Conservation (phyloP, 2,888 invertebrate species). For the Acanthosepion pharaonis region DNA sequence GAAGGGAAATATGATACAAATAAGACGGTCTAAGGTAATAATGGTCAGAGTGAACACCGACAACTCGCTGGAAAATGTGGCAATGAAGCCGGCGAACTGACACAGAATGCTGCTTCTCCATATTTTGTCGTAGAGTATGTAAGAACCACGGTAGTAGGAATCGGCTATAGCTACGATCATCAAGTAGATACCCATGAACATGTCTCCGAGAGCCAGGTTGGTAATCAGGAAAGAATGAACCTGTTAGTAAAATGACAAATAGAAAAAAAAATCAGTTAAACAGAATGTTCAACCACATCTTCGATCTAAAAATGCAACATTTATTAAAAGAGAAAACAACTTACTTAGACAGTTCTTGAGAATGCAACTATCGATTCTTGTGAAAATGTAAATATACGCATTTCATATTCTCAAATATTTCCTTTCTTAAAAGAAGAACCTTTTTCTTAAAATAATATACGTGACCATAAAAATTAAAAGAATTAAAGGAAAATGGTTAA, state of each 20-base stretch:
- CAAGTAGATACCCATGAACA: slow-evolving; percentile 72
- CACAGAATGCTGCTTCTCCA: slow-evolving; percentile 71
- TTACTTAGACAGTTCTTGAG: too few species aligned
- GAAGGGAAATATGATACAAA: slow-evolving; percentile 74
- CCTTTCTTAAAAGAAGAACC: too few species aligned
- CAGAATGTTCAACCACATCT: too few species aligned
- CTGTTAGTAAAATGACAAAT: neutral
- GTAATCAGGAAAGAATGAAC: slow-evolving; percentile 74
- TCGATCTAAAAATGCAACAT: too few species aligned
- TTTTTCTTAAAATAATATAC: too few species aligned
- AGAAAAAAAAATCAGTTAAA: neutral
- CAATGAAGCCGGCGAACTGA: slow-evolving; percentile 71
- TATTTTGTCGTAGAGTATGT: slow-evolving; percentile 69
- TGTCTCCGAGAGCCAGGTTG: slow-evolving; percentile 71
- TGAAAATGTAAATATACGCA: too few species aligned
- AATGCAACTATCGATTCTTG: too few species aligned
- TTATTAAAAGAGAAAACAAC: too few species aligned
- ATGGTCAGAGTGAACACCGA: slow-evolving; percentile 75
- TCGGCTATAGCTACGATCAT: slow-evolving; percentile 72
- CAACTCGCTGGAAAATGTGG: slow-evolving; percentile 75
- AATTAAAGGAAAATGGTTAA: too few species aligned
- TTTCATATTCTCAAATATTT: too few species aligned
- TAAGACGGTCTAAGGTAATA: slow-evolving; percentile 75
- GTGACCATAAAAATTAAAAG: too few species aligned
- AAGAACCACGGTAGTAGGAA: slow-evolving; percentile 75